Evolutionary conservation across 1,140 invertebrate species (phyloP).

Genomic region (Teleogryllus occipitalis): DNA sequence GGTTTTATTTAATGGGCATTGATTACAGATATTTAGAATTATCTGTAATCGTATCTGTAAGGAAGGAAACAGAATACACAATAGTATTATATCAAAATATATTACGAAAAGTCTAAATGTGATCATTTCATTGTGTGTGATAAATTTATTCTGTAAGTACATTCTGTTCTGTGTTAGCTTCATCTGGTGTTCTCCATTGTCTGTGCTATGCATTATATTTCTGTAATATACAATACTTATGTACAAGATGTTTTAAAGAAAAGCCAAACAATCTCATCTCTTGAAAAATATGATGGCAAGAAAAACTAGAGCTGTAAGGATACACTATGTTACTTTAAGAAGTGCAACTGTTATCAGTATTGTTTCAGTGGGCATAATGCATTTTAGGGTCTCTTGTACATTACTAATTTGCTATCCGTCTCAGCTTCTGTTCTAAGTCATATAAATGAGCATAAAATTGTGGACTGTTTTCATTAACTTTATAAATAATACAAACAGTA

Average conservation of each 20-base stretch:
- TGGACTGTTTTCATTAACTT: not conserved
- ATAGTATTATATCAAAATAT: constrained; percentile 14
- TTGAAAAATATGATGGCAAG: not conserved
- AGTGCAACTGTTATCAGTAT: too few relatives aligned
- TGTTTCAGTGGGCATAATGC: too few relatives aligned
- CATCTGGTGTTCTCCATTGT: not conserved
- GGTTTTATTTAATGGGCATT: constrained; percentile 13
- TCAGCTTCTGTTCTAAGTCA: not conserved
- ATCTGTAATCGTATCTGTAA: constrained; percentile 8
- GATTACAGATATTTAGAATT: not conserved
- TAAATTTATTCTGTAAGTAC: not conserved
- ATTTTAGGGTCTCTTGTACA: too few relatives aligned
- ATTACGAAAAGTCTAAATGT: constrained; percentile 8
- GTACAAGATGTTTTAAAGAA: not conserved
- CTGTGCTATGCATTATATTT: not conserved
- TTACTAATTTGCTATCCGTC: not conserved
- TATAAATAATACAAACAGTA: not conserved
- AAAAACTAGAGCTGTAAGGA: not conserved
- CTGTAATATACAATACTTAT: not conserved
- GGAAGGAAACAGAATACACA: not conserved
- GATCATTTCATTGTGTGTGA: constrained; percentile 8
- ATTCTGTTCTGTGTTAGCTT: not conserved
- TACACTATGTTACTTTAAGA: too few relatives aligned
- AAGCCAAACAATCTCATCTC: not conserved
- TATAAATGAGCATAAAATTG: not conserved